These are phyloP conservation scores for Ploceus nigricollis DNA, from an alignment of 2,113 vertebrate genomes.

Conservation along the genomic window DNA sequence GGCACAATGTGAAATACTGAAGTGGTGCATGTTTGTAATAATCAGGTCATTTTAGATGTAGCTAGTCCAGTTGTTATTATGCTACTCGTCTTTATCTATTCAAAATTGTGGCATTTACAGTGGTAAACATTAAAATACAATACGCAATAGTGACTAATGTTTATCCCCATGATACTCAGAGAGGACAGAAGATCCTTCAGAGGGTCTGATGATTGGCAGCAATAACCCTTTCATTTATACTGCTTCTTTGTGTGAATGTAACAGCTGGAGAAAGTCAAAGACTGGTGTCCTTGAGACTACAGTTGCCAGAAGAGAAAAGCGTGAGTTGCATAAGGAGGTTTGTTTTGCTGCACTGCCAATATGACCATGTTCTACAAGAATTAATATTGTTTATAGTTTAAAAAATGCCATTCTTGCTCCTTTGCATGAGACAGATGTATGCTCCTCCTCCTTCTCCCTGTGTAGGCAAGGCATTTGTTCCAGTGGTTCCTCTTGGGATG, in stretches of 20 bases:
- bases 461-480: background rate
- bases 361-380: background rate
- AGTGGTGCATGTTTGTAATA: background rate
- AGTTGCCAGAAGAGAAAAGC: background rate
- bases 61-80: background rate
- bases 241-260: constrained; percentile 20
- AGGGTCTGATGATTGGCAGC: background rate
- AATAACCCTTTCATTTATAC: background rate
- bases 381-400: background rate
- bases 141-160: constrained; percentile 6
- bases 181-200: constrained; percentile 47
- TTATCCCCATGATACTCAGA: background rate
- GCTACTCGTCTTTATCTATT: background rate
- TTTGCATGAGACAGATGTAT: background rate
- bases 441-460: background rate
- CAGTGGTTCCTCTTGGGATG: background rate
- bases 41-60: background rate
- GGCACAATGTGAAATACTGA: background rate
- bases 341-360: background rate
- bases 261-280: constrained; percentile 27
- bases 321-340: background rate
- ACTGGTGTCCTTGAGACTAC: background rate
- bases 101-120: background rate
- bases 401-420: background rate
- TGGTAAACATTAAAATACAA: constrained; percentile 23